Evolutionary conservation across 1,140 invertebrate genomes (phyloP).

Genomic region (Brachionus asplanchnoidis): DNA sequence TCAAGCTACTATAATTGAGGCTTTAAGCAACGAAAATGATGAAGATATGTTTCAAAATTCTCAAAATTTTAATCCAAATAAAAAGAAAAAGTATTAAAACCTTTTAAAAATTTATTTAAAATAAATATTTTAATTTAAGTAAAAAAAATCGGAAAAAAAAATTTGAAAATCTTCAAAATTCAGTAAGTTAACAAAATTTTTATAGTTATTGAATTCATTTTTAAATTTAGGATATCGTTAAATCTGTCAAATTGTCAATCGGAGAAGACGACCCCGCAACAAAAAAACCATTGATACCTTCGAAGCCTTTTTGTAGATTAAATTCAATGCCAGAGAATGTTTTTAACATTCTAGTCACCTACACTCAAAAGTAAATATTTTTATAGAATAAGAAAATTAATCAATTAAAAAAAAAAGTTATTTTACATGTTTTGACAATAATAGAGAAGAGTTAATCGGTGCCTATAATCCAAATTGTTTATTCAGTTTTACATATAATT

Average conservation of each 20-base stretch:
- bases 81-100: neutral
- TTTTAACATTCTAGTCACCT: constrained; percentile 21
- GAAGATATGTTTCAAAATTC: neutral
- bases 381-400: neutral
- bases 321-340: neutral
- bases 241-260: neutral
- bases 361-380: constrained; percentile 20
- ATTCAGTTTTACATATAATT: neutral
- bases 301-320: neutral
- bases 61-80: constrained; percentile 11
- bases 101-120: neutral
- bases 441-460: neutral
- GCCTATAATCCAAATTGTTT: constrained; percentile 5
- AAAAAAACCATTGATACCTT: neutral
- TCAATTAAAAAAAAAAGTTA: neutral
- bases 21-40: neutral
- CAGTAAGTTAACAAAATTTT: neutral
- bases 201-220: neutral
- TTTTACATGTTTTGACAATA: constrained; percentile 26
- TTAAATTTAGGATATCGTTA: neutral
- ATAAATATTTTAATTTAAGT: neutral
- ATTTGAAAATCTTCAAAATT: constrained; percentile 14
- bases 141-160: constrained; percentile 23
- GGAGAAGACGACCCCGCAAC: neutral
- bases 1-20: neutral